Conservation (phyloP, 2,888 invertebrate species). For the Drosophila pseudotakahashii region DNA sequence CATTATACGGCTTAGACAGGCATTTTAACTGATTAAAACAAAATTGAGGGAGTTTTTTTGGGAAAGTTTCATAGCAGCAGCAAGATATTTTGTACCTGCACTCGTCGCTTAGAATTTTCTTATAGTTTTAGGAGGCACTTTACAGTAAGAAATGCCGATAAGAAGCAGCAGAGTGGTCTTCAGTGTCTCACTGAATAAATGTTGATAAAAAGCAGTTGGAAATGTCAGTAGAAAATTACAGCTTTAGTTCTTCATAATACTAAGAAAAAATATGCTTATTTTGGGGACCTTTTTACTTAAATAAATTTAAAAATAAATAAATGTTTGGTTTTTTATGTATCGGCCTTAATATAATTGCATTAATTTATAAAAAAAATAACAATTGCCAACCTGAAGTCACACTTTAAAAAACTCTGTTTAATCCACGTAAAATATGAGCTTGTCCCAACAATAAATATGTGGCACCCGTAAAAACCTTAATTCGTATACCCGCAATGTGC, state of each 20-base stretch:
- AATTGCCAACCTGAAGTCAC: background rate
- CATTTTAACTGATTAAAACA: slow-evolving; percentile 31
- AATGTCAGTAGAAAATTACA: background rate
- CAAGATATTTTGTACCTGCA: slow-evolving; percentile 29
- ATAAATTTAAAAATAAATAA: too few species aligned
- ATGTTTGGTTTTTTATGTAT: too few species aligned
- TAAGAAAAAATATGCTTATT: too few species aligned
- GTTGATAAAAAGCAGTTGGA: background rate
- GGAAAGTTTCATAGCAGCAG: slow-evolving; percentile 16
- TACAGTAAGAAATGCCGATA: slow-evolving; percentile 4
- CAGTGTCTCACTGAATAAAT: slow-evolving; percentile 1
- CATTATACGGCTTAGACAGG: slow-evolving; percentile 33
- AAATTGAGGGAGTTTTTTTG: slow-evolving; percentile 15
- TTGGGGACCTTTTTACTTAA: too few species aligned
- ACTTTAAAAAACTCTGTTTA: too few species aligned
- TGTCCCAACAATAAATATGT: slow-evolving; percentile 9
- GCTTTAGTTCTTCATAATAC: too few species aligned
- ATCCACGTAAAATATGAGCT: slow-evolving; percentile 1
- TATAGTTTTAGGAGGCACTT: slow-evolving; percentile 13
- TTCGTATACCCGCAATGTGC: slow-evolving; percentile 11
- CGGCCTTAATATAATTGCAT: too few species aligned
- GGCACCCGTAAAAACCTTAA: slow-evolving; percentile 7
- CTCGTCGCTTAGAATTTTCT: background rate
- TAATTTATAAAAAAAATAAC: too few species aligned
- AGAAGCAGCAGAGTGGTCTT: background rate